A percentile compares a stretch with the other conserved stretches of the same genome.
Conservation (phyloP, 2,888 invertebrate genomes). For the Dicranocentrus wangi region DNA sequence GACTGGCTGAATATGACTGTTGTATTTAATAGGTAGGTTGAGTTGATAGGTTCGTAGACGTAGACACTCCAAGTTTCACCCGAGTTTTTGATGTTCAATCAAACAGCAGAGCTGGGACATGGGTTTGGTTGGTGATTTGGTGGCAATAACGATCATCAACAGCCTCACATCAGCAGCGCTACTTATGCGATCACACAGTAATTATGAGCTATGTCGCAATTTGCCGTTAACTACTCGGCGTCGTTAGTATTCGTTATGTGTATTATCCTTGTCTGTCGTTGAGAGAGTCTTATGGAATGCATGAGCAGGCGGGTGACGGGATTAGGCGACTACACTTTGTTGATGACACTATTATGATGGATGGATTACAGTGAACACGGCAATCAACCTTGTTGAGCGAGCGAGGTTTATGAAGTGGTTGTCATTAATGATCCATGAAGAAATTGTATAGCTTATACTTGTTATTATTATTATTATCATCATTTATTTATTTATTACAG, state of each 20-base stretch:
- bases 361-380: not conserved
- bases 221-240: no score
- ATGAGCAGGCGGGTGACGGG: not conserved
- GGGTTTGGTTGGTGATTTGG: no score
- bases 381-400: not conserved
- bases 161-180: no score
- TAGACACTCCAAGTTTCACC: no score
- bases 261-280: no score
- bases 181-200: no score
- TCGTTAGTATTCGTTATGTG: no score
- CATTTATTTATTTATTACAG: not conserved
- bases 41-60: not conserved
- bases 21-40: not conserved
- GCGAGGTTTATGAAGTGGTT: slow-evolving; percentile 19
- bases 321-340: not conserved
- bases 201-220: no score
- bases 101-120: no score
- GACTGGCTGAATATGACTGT: not conserved
- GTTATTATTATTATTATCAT: not conserved
- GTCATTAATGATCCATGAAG: slow-evolving; percentile 37
- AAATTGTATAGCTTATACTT: no score
- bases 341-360: not conserved
- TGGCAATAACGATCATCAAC: no score
- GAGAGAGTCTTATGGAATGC: not conserved
- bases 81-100: no score